Evolutionary conservation across 2,113 vertebrate species (phyloP), one percentile per base, ranked within the genome.

Genomic region (Ornithorhynchus anatinus): DNA sequence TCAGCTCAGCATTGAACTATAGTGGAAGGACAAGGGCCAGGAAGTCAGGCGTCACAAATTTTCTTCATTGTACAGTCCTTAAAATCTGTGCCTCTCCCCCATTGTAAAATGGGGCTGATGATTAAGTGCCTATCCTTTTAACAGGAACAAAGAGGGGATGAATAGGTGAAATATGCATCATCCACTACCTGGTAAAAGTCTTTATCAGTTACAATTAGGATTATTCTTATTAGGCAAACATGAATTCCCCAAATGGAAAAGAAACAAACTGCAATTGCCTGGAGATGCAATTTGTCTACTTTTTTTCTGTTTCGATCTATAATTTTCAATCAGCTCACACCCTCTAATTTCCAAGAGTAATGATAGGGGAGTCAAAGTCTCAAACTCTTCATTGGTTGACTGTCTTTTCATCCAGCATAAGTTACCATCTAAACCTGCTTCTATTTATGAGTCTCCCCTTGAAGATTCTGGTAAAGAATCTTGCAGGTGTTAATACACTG

Each of bases 231-330:
- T n/a, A n/a, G n/a, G n/a, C n/a, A n/a, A n/a, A n/a, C n/a, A n/a
- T n/a, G n/a, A 42, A 80, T 76, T 69, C 47, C 25, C 44, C 43
- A 45, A 33, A 61, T 31, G 22, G 66, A 73, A 78, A 64, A 32
- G 22, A 73, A 72, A 47, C 19, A 20, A 56, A 15, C 8, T 57
- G 19, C 20, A 38, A 40, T 64, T 68, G 22, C 42, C 38, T 67
- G 56, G 44, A 67, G 67, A 60, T 39, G 38, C 6, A 35, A 69
- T 57, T 64, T 27, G 10, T 69, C 58, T 68, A 39, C 72, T 74
- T 65, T n/a, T 10, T 36, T 5, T 8, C 19, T 44, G 63, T n/a
- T 23, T 36, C 37, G 33, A n/a, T 33, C 43, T 69, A 23, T 42
- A 59, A 59, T 70, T 73, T 68, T 40, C 45, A 71, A 35, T 56